A percentile compares a stretch with the other conserved stretches of the same genome.
phyloP scores from a whole-genome alignment of 2,888 invertebrate genomes.

The Sminthurides aquaticus region DNA sequence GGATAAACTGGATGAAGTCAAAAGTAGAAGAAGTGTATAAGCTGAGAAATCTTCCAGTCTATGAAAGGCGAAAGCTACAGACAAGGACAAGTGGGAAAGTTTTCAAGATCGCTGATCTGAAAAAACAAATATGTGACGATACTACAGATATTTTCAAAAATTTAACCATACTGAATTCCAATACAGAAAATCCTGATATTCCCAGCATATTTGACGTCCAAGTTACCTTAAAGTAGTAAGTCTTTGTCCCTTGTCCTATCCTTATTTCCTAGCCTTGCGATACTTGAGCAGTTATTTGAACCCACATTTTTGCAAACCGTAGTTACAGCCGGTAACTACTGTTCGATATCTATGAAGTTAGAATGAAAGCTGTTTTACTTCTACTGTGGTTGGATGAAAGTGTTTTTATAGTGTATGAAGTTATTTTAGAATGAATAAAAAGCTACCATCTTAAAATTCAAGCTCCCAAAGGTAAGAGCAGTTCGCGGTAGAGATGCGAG shows the following conservation, averaged over 20 bases:
- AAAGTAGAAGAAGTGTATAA: slow-evolving; percentile 22
- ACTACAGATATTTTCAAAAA: neutral
- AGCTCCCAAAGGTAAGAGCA: too few relatives aligned
- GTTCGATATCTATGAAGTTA: too few relatives aligned
- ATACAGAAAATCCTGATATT: neutral
- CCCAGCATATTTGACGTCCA: neutral
- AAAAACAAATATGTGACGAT: neutral
- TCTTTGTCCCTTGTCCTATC: neutral
- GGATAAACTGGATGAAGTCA: slow-evolving; percentile 31
- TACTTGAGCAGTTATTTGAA: too few relatives aligned
- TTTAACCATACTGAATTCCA: neutral
- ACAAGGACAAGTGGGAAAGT: slow-evolving; percentile 7
- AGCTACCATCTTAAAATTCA: too few relatives aligned
- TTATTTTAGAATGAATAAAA: too few relatives aligned
- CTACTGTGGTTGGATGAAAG: too few relatives aligned
- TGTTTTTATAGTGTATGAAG: too few relatives aligned
- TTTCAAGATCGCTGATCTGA: slow-evolving; percentile 4
- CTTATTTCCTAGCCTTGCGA: too few relatives aligned
- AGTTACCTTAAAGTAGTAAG: neutral
- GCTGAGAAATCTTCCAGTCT: slow-evolving; percentile 17
- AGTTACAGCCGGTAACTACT: too few relatives aligned
- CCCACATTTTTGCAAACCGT: too few relatives aligned
- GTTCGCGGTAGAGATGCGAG: too few relatives aligned
- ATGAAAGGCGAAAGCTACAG: neutral
- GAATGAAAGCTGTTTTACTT: too few relatives aligned